Evolutionary conservation across 2,113 vertebrate species (phyloP).

Genomic region (western clawed frog (Xenopus tropicalis)): DNA sequence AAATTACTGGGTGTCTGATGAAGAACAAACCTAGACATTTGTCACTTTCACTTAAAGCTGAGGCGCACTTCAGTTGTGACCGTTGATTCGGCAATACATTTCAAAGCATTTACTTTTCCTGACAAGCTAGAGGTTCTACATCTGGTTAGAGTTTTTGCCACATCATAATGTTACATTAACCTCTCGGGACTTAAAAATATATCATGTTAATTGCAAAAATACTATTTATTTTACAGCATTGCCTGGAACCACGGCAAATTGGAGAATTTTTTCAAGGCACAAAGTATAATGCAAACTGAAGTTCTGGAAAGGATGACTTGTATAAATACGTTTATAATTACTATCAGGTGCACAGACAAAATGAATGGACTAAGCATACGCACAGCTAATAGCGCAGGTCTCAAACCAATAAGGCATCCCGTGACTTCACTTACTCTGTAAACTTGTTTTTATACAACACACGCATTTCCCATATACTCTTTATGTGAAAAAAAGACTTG

Average conservation of each 20-base stretch:
- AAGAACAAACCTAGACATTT: slow-evolving; percentile 12
- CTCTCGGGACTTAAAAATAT: slow-evolving; percentile 17
- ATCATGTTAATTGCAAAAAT: slow-evolving; percentile 32
- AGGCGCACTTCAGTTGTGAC: background rate
- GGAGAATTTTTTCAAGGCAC: background rate
- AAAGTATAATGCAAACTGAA: slow-evolving; percentile 4
- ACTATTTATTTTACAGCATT: slow-evolving; percentile 18
- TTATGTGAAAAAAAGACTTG: background rate
- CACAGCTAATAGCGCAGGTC: background rate
- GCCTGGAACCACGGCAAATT: slow-evolving; percentile 10
- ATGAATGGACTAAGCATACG: background rate
- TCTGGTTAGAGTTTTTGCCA: slow-evolving; percentile 33
- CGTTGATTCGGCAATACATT: background rate
- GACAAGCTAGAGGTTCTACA: slow-evolving; percentile 2
- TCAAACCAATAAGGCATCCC: background rate
- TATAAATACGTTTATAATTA: slow-evolving; percentile 5
- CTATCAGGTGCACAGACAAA: slow-evolving; percentile 21
- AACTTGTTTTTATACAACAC: background rate
- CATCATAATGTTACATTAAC: slow-evolving; percentile 37
- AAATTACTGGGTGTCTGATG: background rate
- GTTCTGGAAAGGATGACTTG: slow-evolving; percentile 6
- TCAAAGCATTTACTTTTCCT: slow-evolving; percentile 17
- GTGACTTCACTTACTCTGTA: background rate
- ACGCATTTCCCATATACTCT: slow-evolving; percentile 7
- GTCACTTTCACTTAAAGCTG: slow-evolving; percentile 14